Evolutionary conservation across 2,888 invertebrate species (phyloP).

Genomic region (Xestia ashworthii): DNA sequence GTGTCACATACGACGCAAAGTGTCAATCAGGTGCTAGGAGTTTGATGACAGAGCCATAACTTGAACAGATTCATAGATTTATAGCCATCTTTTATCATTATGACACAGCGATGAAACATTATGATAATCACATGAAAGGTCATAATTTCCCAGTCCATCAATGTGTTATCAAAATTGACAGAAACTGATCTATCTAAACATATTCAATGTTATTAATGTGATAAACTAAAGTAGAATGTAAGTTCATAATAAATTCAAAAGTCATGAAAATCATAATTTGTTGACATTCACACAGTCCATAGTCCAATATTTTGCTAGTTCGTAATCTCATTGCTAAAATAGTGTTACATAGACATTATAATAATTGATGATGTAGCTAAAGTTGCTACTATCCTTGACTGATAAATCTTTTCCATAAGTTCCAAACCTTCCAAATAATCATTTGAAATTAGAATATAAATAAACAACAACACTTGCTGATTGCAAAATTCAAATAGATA

Average conservation of each 20-base stretch:
- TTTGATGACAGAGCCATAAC: slow-evolving; percentile 2
- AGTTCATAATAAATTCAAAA: neutral
- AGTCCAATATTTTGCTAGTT: slow-evolving; percentile 37
- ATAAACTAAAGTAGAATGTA: slow-evolving; percentile 1
- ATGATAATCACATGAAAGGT: slow-evolving; percentile 28
- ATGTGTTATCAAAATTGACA: slow-evolving; percentile 27
- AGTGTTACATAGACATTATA: slow-evolving; percentile 11
- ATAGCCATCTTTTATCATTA: neutral
- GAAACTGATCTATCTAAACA: slow-evolving; percentile 21
- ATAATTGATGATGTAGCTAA: neutral
- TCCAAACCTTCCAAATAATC: neutral
- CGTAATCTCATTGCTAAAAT: neutral
- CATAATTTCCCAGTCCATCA: slow-evolving; percentile 36
- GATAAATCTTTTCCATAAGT: neutral
- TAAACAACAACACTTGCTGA: neutral
- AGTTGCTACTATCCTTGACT: neutral
- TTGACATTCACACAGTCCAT: slow-evolving; percentile 35
- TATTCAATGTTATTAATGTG: slow-evolving; percentile 4
- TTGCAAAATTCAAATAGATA: neutral
- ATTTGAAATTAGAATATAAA: neutral
- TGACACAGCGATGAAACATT: slow-evolving; percentile 34
- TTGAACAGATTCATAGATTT: slow-evolving; percentile 1
- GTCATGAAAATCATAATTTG: neutral
- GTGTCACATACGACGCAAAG: slow-evolving; percentile 9
- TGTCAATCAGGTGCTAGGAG: slow-evolving; percentile 8